Evolutionary conservation across 2,113 vertebrate species (phyloP).

Genomic region (Rynchops niger): DNA sequence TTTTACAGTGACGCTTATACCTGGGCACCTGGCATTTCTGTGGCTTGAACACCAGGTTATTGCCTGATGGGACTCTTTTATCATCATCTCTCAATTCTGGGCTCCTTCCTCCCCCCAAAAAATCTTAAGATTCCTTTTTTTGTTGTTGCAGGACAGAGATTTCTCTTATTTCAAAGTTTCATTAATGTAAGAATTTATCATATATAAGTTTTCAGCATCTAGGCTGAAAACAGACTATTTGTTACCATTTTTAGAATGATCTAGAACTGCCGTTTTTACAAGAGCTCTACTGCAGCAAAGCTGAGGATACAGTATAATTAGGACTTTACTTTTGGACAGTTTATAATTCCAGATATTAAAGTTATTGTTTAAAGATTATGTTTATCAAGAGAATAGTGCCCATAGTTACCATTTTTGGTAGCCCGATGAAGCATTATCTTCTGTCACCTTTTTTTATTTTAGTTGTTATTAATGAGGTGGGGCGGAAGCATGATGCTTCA

Average conservation of each 20-base stretch:
- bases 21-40: accelerated
- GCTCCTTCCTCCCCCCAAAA: background rate
- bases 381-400: background rate
- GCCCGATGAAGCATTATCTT: background rate
- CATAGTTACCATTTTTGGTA: background rate
- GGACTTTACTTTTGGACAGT: background rate
- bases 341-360: background rate
- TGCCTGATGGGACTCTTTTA: background rate
- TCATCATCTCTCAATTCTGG: background rate
- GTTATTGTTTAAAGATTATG: background rate
- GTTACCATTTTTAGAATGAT: background rate
- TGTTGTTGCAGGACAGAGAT: background rate
- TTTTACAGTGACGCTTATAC: background rate
- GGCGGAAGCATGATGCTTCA: background rate
- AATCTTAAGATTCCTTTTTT: background rate
- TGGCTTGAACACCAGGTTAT: background rate
- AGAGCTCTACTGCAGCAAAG: background rate
- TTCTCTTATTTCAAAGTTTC: background rate
- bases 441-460: background rate
- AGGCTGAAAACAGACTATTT: background rate
- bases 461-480: background rate
- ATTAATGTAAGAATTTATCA: background rate
- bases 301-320: background rate
- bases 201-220: background rate
- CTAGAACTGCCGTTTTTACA: background rate